Conservation (phyloP, 2,113 vertebrate genomes). For the Ia io region DNA sequence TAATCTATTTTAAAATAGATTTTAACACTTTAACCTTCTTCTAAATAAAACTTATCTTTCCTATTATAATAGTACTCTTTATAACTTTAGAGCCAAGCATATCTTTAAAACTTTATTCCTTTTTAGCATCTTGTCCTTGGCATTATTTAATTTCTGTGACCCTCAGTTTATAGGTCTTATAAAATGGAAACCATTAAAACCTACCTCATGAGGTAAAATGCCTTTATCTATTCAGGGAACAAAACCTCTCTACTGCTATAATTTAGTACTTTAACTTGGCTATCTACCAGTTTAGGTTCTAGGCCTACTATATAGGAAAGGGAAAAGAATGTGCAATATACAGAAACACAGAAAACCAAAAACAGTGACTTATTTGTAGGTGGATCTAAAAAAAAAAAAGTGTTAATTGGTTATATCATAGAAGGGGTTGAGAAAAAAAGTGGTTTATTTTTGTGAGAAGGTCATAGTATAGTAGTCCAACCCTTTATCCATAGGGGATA, state of each 20-base stretch:
- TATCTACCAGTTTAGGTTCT: neutral
- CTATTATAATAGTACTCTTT: neutral
- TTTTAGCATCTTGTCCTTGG: neutral
- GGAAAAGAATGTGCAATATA: neutral
- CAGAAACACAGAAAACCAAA: neutral
- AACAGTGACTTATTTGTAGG: neutral
- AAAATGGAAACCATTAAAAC: conserved; percentile 14
- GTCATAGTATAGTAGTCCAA: neutral
- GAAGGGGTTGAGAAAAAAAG: neutral
- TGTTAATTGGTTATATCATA: neutral
- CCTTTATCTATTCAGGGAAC: neutral
- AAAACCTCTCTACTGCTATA: neutral
- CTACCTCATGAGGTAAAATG: neutral
- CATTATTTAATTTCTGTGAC: neutral
- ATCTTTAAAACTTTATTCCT: neutral
- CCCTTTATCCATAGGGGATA: neutral
- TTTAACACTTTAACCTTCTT: neutral
- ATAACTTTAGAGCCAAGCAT: neutral
- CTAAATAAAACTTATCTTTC: neutral
- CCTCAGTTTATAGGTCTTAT: neutral
- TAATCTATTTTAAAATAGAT: neutral
- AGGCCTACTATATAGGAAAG: neutral
- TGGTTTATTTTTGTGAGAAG: neutral
- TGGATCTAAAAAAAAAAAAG: neutral
- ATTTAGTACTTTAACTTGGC: neutral